Conservation (phyloP, 1,140 invertebrate genomes). For the Zaprionus inermis region DNA sequence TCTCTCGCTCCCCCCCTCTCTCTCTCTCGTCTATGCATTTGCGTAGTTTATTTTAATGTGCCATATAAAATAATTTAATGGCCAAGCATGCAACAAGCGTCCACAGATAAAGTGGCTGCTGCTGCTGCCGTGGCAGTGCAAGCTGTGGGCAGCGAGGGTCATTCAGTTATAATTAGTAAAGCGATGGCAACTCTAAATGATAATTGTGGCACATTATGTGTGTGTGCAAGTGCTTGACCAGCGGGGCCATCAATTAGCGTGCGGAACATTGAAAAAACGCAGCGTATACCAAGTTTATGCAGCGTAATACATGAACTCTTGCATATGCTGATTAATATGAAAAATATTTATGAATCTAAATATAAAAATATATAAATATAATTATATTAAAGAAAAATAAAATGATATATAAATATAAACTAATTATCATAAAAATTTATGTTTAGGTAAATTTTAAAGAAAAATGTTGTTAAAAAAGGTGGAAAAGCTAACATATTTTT, state of each 20-base stretch:
- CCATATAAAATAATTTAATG: conserved; percentile 82
- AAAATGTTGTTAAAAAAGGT: no score
- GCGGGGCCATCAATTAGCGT: conserved; percentile 29
- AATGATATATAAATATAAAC: no score
- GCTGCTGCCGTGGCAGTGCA: not conserved
- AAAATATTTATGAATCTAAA: no score
- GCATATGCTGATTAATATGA: no score
- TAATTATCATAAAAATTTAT: no score
- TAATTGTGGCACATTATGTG: conserved; percentile 59
- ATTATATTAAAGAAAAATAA: no score
- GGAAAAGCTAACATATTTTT: no score
- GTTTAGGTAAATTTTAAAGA: no score
- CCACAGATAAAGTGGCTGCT: conserved; percentile 35
- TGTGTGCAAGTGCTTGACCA: conserved; percentile 42
- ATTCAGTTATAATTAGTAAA: conserved; percentile 64
- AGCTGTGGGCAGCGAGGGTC: not conserved
- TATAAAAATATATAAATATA: no score
- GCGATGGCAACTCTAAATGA: conserved; percentile 58
- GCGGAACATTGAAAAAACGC: conserved; percentile 7
- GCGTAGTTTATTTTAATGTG: conserved; percentile 69
- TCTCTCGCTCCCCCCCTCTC: no score
- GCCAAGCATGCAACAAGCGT: conserved; percentile 55
- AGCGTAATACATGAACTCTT: no score
- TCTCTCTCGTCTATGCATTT: conserved; percentile 14
- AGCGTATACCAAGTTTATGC: no score